Percentiles rank a stretch among this genome's conserved stretches.
Conservation (phyloP, 2,888 invertebrate genomes). For the Glyphotaelius pellucidus region DNA sequence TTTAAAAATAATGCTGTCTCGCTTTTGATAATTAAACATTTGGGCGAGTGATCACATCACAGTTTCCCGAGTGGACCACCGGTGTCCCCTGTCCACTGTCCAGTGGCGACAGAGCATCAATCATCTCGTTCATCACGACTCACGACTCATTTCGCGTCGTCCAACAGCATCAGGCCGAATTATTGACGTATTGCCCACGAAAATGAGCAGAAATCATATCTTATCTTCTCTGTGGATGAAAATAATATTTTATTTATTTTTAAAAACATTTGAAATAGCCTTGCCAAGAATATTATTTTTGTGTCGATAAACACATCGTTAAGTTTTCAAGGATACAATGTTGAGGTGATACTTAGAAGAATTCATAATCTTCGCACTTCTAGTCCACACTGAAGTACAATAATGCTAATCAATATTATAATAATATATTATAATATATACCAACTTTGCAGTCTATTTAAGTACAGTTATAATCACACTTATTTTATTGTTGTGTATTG, state of each 20-base stretch:
- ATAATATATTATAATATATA: too few relatives aligned
- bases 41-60: not conserved
- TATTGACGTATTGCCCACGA: not conserved
- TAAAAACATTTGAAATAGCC: not conserved
- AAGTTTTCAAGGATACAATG: not conserved
- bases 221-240: not conserved
- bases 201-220: not conserved
- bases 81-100: too few relatives aligned
- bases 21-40: not conserved
- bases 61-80: not conserved
- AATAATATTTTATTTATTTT: not conserved
- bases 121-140: not conserved
- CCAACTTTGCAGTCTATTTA: too few relatives aligned
- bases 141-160: not conserved
- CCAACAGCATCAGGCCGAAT: not conserved
- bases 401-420: too few relatives aligned
- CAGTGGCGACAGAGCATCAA: not conserved
- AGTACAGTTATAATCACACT: too few relatives aligned
- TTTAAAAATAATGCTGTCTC: not conserved
- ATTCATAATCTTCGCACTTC: too few relatives aligned
- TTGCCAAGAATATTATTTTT: conserved; percentile 2
- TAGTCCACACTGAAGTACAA: too few relatives aligned
- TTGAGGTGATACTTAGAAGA: too few relatives aligned
- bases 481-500: too few relatives aligned
- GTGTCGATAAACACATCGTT: not conserved